These are phyloP conservation scores for Conomelus anceps DNA, from an alignment of 2,888 invertebrate genomes.

Conservation along the genomic window DNA sequence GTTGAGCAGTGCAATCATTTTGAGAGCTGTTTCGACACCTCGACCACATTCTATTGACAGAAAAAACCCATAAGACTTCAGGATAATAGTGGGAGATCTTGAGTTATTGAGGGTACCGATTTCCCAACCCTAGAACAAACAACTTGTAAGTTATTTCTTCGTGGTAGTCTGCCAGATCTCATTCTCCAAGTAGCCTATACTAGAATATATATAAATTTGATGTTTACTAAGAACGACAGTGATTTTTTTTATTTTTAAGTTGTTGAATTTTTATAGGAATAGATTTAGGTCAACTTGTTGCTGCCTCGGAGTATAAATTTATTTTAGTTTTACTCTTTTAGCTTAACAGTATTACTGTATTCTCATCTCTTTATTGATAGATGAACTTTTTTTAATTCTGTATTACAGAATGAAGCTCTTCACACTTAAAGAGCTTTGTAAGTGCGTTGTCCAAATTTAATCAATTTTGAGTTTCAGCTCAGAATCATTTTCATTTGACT, in stretches of 20 bases:
- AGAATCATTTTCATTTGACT: too few relatives aligned
- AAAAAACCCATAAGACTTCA: neutral
- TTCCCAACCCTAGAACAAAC: neutral
- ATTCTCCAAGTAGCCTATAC: neutral
- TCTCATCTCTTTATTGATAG: too few relatives aligned
- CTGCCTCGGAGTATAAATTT: neutral
- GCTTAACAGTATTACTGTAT: too few relatives aligned
- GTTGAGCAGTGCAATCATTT: neutral
- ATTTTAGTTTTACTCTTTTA: too few relatives aligned
- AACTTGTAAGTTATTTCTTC: neutral
- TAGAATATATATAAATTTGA: neutral
- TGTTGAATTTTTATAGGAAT: neutral
- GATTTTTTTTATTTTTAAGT: neutral
- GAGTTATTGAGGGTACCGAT: neutral
- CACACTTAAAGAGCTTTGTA: too few relatives aligned
- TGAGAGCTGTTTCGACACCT: neutral
- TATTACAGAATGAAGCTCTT: too few relatives aligned
- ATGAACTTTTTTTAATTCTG: too few relatives aligned
- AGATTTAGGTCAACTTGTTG: neutral
- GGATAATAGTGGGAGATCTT: neutral
- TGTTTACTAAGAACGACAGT: neutral
- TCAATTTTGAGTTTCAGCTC: too few relatives aligned
- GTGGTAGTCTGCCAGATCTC: neutral
- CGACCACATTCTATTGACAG: neutral
- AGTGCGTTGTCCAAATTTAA: too few relatives aligned